Conservation (phyloP, 2,113 vertebrate genomes). For the Natator depressus region DNA sequence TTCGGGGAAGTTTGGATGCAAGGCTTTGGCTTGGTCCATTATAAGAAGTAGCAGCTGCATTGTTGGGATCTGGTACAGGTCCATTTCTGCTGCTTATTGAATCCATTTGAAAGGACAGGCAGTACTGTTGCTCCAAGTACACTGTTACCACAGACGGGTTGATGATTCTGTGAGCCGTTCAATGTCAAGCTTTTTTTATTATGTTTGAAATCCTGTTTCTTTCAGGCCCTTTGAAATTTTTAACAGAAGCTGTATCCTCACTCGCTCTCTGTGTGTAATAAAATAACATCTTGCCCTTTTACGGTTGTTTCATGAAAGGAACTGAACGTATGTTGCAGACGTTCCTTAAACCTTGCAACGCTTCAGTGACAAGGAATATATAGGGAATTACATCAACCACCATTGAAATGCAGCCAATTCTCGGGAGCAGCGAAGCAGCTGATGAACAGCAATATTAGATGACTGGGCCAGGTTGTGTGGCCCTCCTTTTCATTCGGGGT, state of each 20-base stretch:
- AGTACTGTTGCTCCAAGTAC: neutral
- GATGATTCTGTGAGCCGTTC: neutral
- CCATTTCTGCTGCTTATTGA: neutral
- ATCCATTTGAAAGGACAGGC: neutral
- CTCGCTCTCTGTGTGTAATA: neutral
- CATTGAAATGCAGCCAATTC: fast-evolving
- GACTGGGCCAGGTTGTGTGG: fast-evolving
- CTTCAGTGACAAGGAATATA: neutral
- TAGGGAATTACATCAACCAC: neutral
- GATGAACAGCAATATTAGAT: neutral
- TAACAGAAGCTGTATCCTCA: neutral
- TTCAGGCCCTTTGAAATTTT: neutral
- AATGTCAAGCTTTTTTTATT: neutral
- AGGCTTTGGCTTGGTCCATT: conserved; percentile 42
- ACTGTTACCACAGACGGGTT: neutral
- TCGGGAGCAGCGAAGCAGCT: neutral
- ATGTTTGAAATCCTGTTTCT: neutral
- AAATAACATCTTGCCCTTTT: neutral
- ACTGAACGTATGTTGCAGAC: neutral
- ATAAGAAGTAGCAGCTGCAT: conserved; percentile 55
- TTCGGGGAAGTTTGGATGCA: conserved; percentile 53
- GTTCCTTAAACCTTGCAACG: neutral
- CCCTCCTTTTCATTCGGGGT: neutral
- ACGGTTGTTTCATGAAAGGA: fast-evolving
- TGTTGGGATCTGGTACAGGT: conserved; percentile 53